Evolutionary conservation across 1,140 invertebrate genomes (phyloP), one percentile per base, ranked within the genome.

Genomic region (Delia radicum): DNA sequence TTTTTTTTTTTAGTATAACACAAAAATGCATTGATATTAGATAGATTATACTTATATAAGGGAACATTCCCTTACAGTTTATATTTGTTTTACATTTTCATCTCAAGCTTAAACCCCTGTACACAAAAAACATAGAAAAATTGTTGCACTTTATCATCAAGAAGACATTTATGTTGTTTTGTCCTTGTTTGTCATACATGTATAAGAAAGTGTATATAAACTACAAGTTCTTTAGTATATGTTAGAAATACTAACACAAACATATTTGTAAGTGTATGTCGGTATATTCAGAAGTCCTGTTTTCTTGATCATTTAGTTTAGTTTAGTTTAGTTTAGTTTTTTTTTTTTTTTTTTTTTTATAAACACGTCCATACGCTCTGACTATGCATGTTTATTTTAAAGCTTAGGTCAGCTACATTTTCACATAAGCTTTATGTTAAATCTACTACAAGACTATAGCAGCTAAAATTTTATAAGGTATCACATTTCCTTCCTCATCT

Each of bases 391-490:
- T 69, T 69, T 69, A 69, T 69, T 69, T 37, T 33, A 69, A 69
- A 27, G 29, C 65, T 69, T 69, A 69, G 65, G n/a, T 69, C 65
- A 69, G 65, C 65, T 24, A 69, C 65, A 69, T 33, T n/a, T 69
- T 69, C 65, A 33, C 65, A 37, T 69, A 69, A 69, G 65, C 65
- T 69, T 33, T 37, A 24, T 18, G 29, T 29, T 69, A 69, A 37
- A 33, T 18, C 31, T 8, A 69, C 65, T 69, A 55, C 18, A 21
- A 18, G 18, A n/a, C 46, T 18, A 48, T 18, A 48, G 3, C 18
- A 24, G 24, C 48, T 10, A 21, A 1, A 24, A 42, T 42, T 42
- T 42, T 42, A 42, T 42, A 42, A 42, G 37, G 37, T n/a, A n/a
- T n/a, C n/a, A n/a, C n/a, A n/a, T n/a, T n/a, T n/a, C n/a, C n/a